phyloP scores from a whole-genome alignment of 2,888 invertebrate species.

The Lasiommata megera region DNA sequence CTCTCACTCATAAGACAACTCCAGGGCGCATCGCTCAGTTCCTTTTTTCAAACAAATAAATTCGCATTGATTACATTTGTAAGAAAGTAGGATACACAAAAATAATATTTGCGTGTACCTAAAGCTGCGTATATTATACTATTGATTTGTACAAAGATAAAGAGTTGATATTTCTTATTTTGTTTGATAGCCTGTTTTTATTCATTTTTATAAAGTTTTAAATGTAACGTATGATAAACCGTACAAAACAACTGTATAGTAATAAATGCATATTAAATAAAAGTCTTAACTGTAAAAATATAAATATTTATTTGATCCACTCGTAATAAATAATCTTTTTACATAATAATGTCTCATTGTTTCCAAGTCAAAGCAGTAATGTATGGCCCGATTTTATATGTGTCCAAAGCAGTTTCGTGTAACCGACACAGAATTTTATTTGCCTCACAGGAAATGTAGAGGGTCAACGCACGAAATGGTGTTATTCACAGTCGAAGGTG shows the following conservation, averaged over 20 bases:
- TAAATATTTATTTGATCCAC: background rate
- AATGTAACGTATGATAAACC: no score
- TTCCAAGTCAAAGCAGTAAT: slow-evolving; percentile 3
- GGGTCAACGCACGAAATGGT: slow-evolving; percentile 76
- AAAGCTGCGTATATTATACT: no score
- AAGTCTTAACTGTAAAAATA: background rate
- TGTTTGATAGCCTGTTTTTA: no score
- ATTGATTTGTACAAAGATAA: no score
- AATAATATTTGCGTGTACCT: no score
- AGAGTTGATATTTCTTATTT: no score
- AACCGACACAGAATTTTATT: slow-evolving; percentile 56
- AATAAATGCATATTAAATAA: background rate
- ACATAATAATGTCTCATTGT: slow-evolving; percentile 1
- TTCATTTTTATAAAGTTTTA: no score
- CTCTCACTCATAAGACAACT: no score
- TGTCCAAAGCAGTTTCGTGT: slow-evolving; percentile 52
- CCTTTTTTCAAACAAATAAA: no score
- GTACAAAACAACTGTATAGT: background rate
- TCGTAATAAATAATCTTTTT: background rate
- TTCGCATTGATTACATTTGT: no score
- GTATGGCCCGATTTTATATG: slow-evolving; percentile 18
- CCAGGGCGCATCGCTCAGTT: no score
- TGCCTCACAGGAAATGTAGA: slow-evolving; percentile 64
- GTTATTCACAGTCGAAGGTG: slow-evolving; percentile 74
- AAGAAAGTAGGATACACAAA: no score